These are phyloP conservation scores for Rhagonycha fulva DNA, from an alignment of 2,888 invertebrate genomes.

Conservation along the genomic window DNA sequence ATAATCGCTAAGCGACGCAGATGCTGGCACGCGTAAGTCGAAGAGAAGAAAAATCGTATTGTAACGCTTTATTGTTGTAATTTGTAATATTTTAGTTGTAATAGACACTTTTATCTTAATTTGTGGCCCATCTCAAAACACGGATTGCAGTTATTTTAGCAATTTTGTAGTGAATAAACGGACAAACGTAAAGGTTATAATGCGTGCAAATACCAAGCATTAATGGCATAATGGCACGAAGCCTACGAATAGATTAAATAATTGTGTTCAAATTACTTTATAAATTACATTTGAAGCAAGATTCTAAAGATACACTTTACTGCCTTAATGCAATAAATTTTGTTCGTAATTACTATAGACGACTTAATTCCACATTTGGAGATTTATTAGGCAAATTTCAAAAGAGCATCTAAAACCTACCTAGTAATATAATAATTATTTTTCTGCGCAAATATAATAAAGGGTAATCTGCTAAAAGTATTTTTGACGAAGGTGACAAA, in stretches of 20 bases:
- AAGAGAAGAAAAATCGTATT: neutral
- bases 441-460: neutral
- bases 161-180: slow-evolving; percentile 23
- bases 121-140: neutral
- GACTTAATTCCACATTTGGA: neutral
- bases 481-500: neutral
- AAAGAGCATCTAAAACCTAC: neutral
- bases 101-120: neutral
- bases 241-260: slow-evolving; percentile 19
- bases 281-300: neutral
- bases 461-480: neutral
- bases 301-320: neutral
- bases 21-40: neutral
- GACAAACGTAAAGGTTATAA: slow-evolving; percentile 22
- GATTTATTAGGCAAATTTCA: neutral
- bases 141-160: slow-evolving; percentile 28
- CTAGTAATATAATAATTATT: neutral
- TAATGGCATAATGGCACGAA: slow-evolving; percentile 5
- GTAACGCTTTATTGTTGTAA: neutral
- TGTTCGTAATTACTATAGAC: neutral
- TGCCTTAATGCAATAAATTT: neutral
- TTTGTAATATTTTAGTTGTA: neutral
- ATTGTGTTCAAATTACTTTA: slow-evolving; percentile 5
- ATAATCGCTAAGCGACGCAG: neutral
- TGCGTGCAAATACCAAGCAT: slow-evolving; percentile 19